Percentiles rank a stretch among this genome's conserved stretches.
Evolutionary conservation across 2,888 invertebrate species (phyloP).

Genomic region (Thelaira solivaga): DNA sequence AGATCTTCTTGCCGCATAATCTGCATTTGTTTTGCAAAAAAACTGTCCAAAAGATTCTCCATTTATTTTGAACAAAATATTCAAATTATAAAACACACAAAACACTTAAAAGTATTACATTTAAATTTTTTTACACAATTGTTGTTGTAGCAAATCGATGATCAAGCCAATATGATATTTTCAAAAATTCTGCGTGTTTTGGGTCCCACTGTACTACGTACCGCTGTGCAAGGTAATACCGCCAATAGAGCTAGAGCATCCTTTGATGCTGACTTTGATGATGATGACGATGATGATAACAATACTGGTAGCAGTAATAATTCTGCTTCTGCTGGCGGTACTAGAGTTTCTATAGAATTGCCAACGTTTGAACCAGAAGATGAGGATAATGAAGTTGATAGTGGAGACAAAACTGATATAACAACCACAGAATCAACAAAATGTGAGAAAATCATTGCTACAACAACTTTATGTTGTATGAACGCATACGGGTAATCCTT

Average conservation of each 20-base stretch:
- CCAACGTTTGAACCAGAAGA: conserved; percentile 84
- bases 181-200: conserved; percentile 83
- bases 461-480: conserved; percentile 61
- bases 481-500: no score
- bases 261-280: conserved; percentile 79
- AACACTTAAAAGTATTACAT: background rate
- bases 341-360: conserved; percentile 81
- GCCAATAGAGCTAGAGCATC: conserved; percentile 75
- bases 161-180: conserved; percentile 74
- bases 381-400: conserved; percentile 79
- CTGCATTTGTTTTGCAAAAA: no score
- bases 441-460: conserved; percentile 60
- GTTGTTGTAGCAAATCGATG: conserved; percentile 77
- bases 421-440: conserved; percentile 55
- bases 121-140: conserved; percentile 57
- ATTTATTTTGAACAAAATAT: no score
- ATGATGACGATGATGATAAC: conserved; percentile 76
- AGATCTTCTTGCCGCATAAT: no score
- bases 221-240: conserved; percentile 75
- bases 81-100: background rate
- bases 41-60: no score
- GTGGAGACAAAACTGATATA: conserved; percentile 42
- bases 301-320: conserved; percentile 63
- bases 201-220: conserved; percentile 82
- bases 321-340: conserved; percentile 68